Evolutionary conservation across 1,140 invertebrate genomes (phyloP), one percentile per base, ranked within the genome.

Genomic region (Phortica variegata): DNA sequence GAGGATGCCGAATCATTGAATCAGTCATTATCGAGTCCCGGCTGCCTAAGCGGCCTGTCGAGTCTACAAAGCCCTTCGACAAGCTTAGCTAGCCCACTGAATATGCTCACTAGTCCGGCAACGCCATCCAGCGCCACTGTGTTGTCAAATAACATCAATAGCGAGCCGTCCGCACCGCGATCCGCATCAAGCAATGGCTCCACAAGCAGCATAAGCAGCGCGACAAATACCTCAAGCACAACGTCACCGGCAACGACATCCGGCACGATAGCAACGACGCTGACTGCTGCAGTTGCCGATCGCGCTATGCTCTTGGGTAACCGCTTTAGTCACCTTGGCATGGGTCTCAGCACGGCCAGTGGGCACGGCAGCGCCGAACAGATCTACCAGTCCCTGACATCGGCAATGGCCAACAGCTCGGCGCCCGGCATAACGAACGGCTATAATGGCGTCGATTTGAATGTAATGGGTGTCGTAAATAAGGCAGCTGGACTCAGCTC

Each of bases 1-100:
- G 87, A 88, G 52, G 85, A 87, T 58, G 77, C 72, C 38, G 81
- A 84, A 50, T 83, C 81, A 55, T 75, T 83, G 15, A 83, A 83
- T 52, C 83, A 83, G 43, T 89, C 87, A 1, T 77, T 88, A 46
- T 89, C 87, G 42, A 89, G 86, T 75, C 89, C 88, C 0, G 88
- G 88, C 3, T 85, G 84, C 20, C 77, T 90, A 13, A 88, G 86
- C 43, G 88, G 83, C 4, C 79, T 91, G 31, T 89, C 88, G 43
- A 89, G 87, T 63, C 79, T 91, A 5, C 89, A 88, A 31, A 88
- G 86, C 54, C 88, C 88, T 17, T 83, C 80, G 21, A 81, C 81
- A 4, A 86, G 84, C 54, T 73, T 88, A 32, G 84, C 86, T 29
- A 86, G 84, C 61, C 87, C 86, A 7, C 83, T 82, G 1, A 81